A percentile compares a stretch with the other conserved stretches of the same genome.
Conservation (phyloP, 2,888 invertebrate genomes). For the Melipona beecheii region DNA sequence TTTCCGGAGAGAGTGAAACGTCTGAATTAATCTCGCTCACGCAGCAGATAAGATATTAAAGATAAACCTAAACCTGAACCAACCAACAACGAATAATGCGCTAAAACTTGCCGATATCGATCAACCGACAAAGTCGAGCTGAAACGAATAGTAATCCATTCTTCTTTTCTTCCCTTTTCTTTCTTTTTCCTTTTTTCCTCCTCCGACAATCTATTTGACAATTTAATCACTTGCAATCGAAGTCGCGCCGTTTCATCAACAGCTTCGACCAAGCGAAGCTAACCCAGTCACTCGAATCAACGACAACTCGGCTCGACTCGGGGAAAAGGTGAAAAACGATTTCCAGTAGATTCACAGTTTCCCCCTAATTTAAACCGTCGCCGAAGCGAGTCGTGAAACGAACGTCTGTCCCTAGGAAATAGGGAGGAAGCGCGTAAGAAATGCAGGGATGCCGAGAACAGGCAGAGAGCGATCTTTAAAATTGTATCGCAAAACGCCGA, state of each 20-base stretch:
- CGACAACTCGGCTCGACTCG: too few relatives aligned
- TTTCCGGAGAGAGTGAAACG: background rate
- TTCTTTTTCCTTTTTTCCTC: too few relatives aligned
- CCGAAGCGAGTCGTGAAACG: background rate
- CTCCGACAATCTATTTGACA: background rate
- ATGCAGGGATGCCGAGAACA: background rate
- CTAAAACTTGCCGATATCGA: background rate
- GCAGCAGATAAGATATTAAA: background rate
- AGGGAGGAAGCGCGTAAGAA: background rate
- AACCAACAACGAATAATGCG: background rate
- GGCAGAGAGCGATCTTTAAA: constrained; percentile 19
- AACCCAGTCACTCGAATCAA: background rate
- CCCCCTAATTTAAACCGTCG: background rate
- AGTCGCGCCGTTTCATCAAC: background rate
- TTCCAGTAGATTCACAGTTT: background rate
- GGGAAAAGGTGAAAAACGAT: background rate
- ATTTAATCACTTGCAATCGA: constrained; percentile 3
- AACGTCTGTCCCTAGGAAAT: constrained; percentile 1
- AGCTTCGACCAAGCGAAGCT: background rate
- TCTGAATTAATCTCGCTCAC: background rate
- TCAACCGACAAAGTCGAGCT: background rate
- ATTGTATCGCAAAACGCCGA: constrained; percentile 38
- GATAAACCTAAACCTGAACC: background rate
- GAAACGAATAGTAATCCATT: background rate
- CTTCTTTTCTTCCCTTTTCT: too few relatives aligned